A percentile compares a stretch with the other conserved stretches of the same genome.
These are phyloP conservation scores for Papilio dardanus DNA, from an alignment of 1,140 invertebrate species.

Conservation along the genomic window DNA sequence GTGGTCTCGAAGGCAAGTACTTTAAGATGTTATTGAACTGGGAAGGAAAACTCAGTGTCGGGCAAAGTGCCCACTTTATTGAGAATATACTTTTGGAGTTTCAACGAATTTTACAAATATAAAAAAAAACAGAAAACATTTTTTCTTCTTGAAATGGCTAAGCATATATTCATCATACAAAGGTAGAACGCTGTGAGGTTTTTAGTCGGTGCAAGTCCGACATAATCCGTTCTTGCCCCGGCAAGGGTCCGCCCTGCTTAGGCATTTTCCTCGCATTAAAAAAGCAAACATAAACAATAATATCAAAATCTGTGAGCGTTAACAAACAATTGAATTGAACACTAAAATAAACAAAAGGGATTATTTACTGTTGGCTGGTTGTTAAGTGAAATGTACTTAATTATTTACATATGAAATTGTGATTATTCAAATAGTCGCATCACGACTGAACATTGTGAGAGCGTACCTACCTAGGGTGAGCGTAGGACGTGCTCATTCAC, in stretches of 20 bases:
- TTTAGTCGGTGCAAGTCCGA: too few relatives aligned
- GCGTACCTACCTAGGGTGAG: background rate
- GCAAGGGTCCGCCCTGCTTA: too few relatives aligned
- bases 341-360: background rate
- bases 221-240: too few relatives aligned
- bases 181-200: too few relatives aligned
- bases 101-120: background rate
- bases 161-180: too few relatives aligned
- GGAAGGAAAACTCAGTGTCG: background rate
- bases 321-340: background rate
- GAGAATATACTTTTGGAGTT: background rate
- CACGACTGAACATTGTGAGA: background rate
- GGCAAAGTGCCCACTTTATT: background rate
- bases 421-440: background rate
- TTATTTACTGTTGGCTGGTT: background rate
- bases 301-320: background rate
- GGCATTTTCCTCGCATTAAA: background rate
- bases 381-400: background rate
- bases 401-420: constrained; percentile 20
- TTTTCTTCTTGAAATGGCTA: too few relatives aligned
- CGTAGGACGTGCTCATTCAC: background rate
- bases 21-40: background rate
- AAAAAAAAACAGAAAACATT: background rate
- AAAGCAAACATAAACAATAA: background rate
- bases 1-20: background rate